Percentiles rank a stretch among this genome's conserved stretches.
phyloP scores from a whole-genome alignment of 2,888 invertebrate species.

The Aphidoletes aphidimyza region DNA sequence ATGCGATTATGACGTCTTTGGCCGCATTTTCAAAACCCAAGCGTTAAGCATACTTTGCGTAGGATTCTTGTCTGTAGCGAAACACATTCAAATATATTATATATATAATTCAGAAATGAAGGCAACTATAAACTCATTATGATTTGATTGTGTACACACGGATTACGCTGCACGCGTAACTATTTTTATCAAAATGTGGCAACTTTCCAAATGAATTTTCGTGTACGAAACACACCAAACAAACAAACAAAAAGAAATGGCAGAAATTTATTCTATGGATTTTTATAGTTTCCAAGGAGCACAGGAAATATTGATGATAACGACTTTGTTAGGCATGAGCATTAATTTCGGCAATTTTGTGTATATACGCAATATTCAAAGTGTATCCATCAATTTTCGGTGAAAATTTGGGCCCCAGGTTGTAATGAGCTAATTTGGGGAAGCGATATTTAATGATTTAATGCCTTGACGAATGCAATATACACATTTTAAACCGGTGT shows the following conservation, averaged over 20 bases:
- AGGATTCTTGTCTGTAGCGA: too few species aligned
- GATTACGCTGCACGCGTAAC: too few species aligned
- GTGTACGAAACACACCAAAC: neutral
- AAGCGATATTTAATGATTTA: neutral
- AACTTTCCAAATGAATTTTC: neutral
- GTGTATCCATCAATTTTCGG: neutral
- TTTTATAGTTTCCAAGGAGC: neutral
- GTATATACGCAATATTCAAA: neutral
- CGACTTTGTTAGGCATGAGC: neutral
- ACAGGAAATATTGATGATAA: slow-evolving; percentile 15
- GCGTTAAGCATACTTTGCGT: neutral
- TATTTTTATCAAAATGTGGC: too few species aligned
- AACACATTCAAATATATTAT: too few species aligned
- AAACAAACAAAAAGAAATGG: neutral
- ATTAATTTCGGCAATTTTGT: neutral
- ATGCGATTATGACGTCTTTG: neutral
- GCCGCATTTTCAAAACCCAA: neutral
- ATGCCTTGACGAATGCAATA: neutral
- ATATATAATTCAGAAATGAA: too few species aligned
- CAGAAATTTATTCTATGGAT: too few species aligned
- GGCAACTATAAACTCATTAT: too few species aligned
- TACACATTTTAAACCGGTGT: too few species aligned
- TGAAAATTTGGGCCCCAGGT: too few species aligned
- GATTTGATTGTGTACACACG: too few species aligned
- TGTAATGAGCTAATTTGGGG: neutral